phyloP scores from a whole-genome alignment of 23 tunicate genomes.

The Botrylloides violaceus region DNA sequence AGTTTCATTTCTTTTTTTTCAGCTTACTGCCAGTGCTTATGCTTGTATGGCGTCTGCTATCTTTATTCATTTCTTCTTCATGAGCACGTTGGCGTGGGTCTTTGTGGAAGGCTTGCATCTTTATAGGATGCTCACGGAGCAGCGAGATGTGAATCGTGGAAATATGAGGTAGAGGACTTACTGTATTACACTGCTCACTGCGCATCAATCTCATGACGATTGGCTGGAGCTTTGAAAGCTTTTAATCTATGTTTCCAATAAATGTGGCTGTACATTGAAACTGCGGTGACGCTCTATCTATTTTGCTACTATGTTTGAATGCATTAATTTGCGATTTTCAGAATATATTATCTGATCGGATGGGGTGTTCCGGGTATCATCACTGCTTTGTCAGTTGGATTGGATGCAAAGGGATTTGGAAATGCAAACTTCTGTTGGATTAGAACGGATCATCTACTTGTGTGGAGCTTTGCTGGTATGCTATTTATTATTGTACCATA shows the following conservation, averaged over 20 bases:
- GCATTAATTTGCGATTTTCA: conserved; percentile 8
- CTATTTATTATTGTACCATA: too few species aligned
- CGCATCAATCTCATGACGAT: too few species aligned
- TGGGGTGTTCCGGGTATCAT: conserved; percentile 81
- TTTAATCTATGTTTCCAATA: not conserved
- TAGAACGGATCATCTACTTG: conserved; percentile 36
- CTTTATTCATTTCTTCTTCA: conserved; percentile 68
- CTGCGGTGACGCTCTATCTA: not conserved
- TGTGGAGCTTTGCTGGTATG: conserved; percentile 83
- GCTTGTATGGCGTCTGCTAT: conserved; percentile 91
- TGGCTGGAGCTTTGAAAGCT: not conserved
- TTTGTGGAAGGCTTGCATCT: conserved; percentile 79
- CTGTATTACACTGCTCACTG: not conserved
- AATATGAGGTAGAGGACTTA: conserved; percentile 34
- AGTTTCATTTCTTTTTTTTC: conserved; percentile 3
- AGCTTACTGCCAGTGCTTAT: conserved; percentile 71
- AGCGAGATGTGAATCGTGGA: conserved; percentile 67
- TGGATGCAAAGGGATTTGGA: conserved; percentile 89
- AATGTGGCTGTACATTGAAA: not conserved
- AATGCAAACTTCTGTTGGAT: conserved; percentile 80
- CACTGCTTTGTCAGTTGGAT: conserved; percentile 82
- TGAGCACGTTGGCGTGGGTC: conserved; percentile 79
- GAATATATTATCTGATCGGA: conserved; percentile 70
- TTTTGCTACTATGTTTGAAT: not conserved
- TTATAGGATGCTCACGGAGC: conserved; percentile 71